Evolutionary conservation across 2,888 invertebrate genomes (phyloP), one percentile per base, ranked within the genome.

Genomic region (Tenthredo notha): DNA sequence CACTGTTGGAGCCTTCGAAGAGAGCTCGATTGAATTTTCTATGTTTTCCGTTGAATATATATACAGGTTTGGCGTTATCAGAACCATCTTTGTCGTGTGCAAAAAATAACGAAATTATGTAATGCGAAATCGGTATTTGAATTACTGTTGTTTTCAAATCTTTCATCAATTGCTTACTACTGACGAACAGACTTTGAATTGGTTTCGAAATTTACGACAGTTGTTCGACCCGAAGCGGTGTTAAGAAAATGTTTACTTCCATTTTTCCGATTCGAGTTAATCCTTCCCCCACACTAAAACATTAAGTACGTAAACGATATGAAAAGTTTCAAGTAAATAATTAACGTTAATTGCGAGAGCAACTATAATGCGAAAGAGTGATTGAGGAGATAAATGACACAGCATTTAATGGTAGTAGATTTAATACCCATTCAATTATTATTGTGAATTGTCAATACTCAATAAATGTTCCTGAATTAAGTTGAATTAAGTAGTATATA

Each of bases 121-220:
- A 21, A 21, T 25, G 77, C 25, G 29, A 77, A 29, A 77, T 29
- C 29, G 18, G n/a, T n/a, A 50, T 18, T 33, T 25, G 50, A 33
- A 33, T 47, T 54, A 54, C 33, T 18, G 33, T 54, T 15, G 77
- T 77, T 50, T 77, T 77, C 50, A 47, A 77, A 77, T 77, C 29
- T n/a, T 77, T 54, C 7, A 33, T 33, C 33, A 77, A 50, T 18
- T 29, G 77, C 50, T 77, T 77, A 29, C 25, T 25, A 77, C 33
- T 54, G 7, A 77, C 33, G 9, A 77, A 25, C 15, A 77, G 47
- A 9, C n/a, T 54, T 54, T 9, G 2, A 29, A 54, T 54, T 18
- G 18, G 12, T 77, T 77, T n/a, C 25, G 77, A 54, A 77, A 77
- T 77, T 54, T 54, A 77, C 50, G 29, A 74, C n/a, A 74, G 77